phyloP scores from a whole-genome alignment of 2,113 vertebrate species.

The Dicentrarchus labrax region DNA sequence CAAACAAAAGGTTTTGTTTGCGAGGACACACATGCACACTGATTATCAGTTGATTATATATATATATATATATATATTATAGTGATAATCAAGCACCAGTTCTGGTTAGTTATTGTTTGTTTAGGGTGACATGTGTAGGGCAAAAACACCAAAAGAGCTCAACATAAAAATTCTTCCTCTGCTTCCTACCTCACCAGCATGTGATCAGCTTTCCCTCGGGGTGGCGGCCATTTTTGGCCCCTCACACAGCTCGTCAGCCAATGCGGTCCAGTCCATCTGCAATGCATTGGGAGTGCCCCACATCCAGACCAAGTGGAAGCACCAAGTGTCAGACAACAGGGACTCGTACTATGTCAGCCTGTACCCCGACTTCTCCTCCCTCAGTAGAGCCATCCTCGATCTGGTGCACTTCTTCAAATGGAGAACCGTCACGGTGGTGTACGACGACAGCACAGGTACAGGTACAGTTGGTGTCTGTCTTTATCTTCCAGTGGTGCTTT shows the following conservation, averaged over 20 bases:
- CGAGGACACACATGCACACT: neutral
- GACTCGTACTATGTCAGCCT: conserved; percentile 98
- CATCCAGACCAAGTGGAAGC: conserved; percentile 98
- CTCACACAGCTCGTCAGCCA: conserved; percentile 87
- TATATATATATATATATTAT: no score
- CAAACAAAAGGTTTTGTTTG: no score
- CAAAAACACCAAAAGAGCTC: neutral
- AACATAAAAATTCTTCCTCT: neutral
- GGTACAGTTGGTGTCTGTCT: conserved; percentile 72
- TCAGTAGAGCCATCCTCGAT: conserved; percentile 97
- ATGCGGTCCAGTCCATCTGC: conserved; percentile 87
- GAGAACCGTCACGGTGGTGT: conserved; percentile 92
- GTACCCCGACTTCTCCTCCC: conserved; percentile 97
- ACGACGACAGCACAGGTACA: conserved; percentile 97
- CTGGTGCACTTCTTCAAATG: conserved; percentile 99
- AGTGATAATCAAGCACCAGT: neutral
- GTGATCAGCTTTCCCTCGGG: conserved; percentile 96
- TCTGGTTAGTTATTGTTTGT: neutral
- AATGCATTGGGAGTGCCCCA: conserved; percentile 88
- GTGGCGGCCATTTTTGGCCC: conserved; percentile 96
- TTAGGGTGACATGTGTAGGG: neutral
- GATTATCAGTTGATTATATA: neutral
- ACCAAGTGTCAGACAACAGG: conserved; percentile 97
- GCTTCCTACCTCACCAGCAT: conserved; percentile 84
- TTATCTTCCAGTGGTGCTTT: conserved; percentile 3